Base-by-base conservation (phyloP, 2,888 invertebrate genomes). In the Dynastes hyllus region DNA sequence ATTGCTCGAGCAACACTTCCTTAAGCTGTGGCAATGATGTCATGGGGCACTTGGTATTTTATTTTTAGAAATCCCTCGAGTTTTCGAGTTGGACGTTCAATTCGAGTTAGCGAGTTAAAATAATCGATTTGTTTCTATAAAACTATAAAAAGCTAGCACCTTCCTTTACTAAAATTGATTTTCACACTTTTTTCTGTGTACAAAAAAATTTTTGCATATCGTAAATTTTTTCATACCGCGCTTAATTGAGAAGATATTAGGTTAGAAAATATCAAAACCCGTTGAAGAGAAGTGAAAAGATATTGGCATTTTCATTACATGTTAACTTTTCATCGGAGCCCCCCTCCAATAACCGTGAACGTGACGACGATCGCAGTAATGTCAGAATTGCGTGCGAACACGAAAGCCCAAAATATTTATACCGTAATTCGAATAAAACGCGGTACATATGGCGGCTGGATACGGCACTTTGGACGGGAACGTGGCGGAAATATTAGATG, bases 221-320 rank as follows among this genome's bases (percentile, higher is more conserved):
- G 69, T 69, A 69, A 69, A 69, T 29, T 69, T 69, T 69, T 69
- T 51, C 69, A 69, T 69, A 69, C 50, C 51, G 50, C 51, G 2
- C 4, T 22, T 22, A 53, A 13, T 32, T 13, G 63, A 13, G 11
- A 32, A 32, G 29, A 69, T 69, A 69, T 51, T 69, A 29, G 69
- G 51, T 51, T 27, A 22, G 13, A 69, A 51, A 32, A 51, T 69
- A 69, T 69, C 50, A 53, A 53, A 69, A 37, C 51, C 22, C 55
- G 55, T 11, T 29, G 50, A 22, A 53, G 51, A 63, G 63, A 29
- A 63, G 63, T 22, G 69, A 29, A 58, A 69, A 69, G 69, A 69
- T 69, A 69, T 69, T 29, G 69, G 69, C 69, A 69, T 69, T 69
- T 69, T 69, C 69, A 69, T 69, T 69, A 69, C 69, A 69, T 27